Base-by-base conservation (phyloP, 2,113 vertebrate species). In the Python bivittatus region DNA sequence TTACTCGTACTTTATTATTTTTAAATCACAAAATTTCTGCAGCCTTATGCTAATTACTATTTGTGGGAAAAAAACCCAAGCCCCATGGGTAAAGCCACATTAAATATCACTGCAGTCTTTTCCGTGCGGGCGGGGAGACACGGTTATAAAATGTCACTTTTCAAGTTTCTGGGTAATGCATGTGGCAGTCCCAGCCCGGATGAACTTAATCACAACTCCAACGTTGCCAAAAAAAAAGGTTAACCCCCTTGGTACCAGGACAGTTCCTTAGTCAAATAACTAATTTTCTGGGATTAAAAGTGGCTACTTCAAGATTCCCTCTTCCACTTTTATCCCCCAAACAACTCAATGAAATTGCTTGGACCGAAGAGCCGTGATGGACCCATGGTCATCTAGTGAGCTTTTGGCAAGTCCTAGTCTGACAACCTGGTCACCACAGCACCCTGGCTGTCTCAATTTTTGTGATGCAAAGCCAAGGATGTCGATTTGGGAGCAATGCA, bases 91-190 rank as follows among this genome's bases (percentile, higher is more conserved):
- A 64, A 88, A 88, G 33, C 48, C 53, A 57, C 52, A 79, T 88
- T 22, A 72, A 88, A 54, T 38, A 27, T 12, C 2, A 7, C 61
- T 29, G 85, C 15, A 8, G 33, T 64, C 23, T 92, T 88, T 91
- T 72, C 91, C 91, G 56, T 25, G 91, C 56, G 85, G 64, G 61
- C 42, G 61, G 85, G 85, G 61, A 92, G 53, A 56, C 84, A 54
- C 1, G 17, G 53, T 61, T 56, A 27, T 29, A 72, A 79, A 92
- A 92, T 79, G 91, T 87, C 33, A 5, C 91, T 85, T 91, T 91
- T 91, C 84, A 87, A 87, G 61, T 44, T 86, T 68, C 64, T 44
- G 54, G 88, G 42, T 25, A 89, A 27, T 29, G 42, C 23, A 10
- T 3, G 10, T 3, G 27, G 33, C 33, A 29, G 8, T 72, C 13